Base-by-base conservation (phyloP, 2,888 invertebrate genomes). In the Dichetophora obliterata region DNA sequence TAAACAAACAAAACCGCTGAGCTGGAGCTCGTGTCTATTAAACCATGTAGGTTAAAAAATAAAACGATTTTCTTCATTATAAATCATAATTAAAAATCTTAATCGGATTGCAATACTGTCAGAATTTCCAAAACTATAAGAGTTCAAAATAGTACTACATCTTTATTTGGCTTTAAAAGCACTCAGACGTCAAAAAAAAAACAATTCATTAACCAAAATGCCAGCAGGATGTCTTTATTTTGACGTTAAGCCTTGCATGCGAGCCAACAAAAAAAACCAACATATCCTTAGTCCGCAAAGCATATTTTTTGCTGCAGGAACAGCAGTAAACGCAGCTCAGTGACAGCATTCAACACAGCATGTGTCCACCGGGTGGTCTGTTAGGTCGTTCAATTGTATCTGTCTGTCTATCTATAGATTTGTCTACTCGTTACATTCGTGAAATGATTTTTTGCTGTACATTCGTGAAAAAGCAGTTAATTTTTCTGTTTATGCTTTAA, bases 191-290 rank as follows among this genome's bases (percentile, higher is more conserved):
- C 50, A 22, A 68, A 48, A 50, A 24, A 50, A 19, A 27, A 9
- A 27, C 3, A 48, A 31, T 34, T 19, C 4, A 65, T 31, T 37
- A n/a, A 54, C 54, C 27, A 16, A 31, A 63, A 48, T 65, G 54
- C 59, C 75, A 68, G 75, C 69, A 43, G 75, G 69, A 75, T 75
- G 69, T 75, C 75, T 75, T 69, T 43, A 75, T 75, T 59, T 69
- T 14, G 37, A 54, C 54, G n/a, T 61, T 61, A 50, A 75, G 48
- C 72, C 65, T 19, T 19, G 63, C 57, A 19, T 48, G 11, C 50
- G 31, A 57, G 34, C 14, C 1, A 6, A 61, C 19, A 54, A 50
- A 71, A 22, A 31, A 43, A 43, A 11, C n/a, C n/a, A n/a, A n/a
- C n/a, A 54, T 14, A 52, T n/a, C 1, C 19, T 6, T 31, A 73